Percentiles rank a stretch among this genome's conserved stretches.
Evolutionary conservation across 1,140 invertebrate species (phyloP).

Genomic region (Drosophila takahashii): DNA sequence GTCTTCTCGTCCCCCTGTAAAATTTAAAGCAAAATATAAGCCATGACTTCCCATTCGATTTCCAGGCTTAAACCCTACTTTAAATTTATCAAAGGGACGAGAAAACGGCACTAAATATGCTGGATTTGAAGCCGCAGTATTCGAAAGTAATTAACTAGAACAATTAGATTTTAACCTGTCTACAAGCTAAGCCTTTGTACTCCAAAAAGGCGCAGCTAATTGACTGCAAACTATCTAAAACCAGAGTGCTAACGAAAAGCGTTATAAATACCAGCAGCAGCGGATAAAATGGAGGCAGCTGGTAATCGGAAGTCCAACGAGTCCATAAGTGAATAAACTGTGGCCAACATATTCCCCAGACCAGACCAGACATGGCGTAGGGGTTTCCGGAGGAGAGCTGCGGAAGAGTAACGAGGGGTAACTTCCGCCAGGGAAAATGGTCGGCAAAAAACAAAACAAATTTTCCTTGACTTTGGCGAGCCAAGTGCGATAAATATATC

Average conservation of each 20-base stretch:
- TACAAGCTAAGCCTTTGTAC: not conserved
- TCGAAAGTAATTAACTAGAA: not conserved
- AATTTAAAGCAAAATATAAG: too few relatives aligned
- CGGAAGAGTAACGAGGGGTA: conserved; percentile 40
- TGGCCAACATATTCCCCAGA: conserved; percentile 54
- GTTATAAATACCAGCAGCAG: conserved; percentile 25
- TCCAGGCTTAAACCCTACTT: too few relatives aligned
- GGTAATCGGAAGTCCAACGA: conserved; percentile 70
- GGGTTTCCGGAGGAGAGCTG: conserved; percentile 15
- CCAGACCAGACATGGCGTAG: conserved; percentile 9
- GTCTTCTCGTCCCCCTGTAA: too few relatives aligned
- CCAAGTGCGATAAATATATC: conserved; percentile 73
- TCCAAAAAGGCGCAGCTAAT: conserved; percentile 42
- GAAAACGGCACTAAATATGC: too few relatives aligned
- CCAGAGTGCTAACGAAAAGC: conserved; percentile 39
- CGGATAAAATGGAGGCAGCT: conserved; percentile 20
- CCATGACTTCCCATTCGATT: too few relatives aligned
- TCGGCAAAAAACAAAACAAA: conserved; percentile 54
- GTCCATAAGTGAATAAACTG: conserved; percentile 79
- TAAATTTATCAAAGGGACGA: too few relatives aligned
- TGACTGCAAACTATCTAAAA: conserved; percentile 55
- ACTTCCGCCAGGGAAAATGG: conserved; percentile 55
- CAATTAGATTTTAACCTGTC: not conserved
- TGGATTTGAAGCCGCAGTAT: not conserved
- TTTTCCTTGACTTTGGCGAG: conserved; percentile 52